Base-by-base conservation (phyloP, 2,113 vertebrate species). In the Zosterops lateralis region DNA sequence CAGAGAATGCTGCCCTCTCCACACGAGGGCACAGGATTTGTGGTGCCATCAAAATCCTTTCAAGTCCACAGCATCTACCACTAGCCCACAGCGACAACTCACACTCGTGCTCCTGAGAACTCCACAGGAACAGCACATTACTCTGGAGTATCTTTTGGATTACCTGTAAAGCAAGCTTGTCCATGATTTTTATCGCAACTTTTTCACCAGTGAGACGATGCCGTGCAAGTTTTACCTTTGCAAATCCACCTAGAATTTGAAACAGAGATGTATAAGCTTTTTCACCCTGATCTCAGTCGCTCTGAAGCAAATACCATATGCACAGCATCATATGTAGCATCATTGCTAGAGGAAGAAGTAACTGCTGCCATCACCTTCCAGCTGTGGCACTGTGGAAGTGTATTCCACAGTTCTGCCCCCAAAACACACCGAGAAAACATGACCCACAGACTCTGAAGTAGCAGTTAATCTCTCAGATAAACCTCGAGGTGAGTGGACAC, bases 141-240 rank as follows among this genome's bases (percentile, higher is more conserved):
- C 10, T 28, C 26, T 8, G 3, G 56, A 36, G 8, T 26, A 17
- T 16, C 13, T 62, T 82, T 38, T 47, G 17, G 89, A 97, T 98
- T 97, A 99, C 99, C 98, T 99, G 99, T 26, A 99, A 97, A 38
- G 98, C 97, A 77, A 98, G 97, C 92, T 99, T 99, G 96, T 98
- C 98, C 99, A 99, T 99, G 89, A 99, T 99, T 97, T 99, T 99
- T 95, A 99, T 97, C 32, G 99, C 99, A 92, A 99, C 99, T 74
- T 99, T 98, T 96, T 99, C 99, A 93, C 99, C 98, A 11, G 99
- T 99, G 84, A 98, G 97, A 71, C 98, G 97, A 96, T 99, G 99
- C 40, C 97, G 97, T 1, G 98, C 99, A 76, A 99, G 98, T 81
- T 99, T 99, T 64, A 99, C 99, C 91, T 99, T 99, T 17, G 99